Evolutionary conservation across 2,797 vertebrate genomes (phyloP).

Genomic region (Bucorvus abyssinicus): DNA sequence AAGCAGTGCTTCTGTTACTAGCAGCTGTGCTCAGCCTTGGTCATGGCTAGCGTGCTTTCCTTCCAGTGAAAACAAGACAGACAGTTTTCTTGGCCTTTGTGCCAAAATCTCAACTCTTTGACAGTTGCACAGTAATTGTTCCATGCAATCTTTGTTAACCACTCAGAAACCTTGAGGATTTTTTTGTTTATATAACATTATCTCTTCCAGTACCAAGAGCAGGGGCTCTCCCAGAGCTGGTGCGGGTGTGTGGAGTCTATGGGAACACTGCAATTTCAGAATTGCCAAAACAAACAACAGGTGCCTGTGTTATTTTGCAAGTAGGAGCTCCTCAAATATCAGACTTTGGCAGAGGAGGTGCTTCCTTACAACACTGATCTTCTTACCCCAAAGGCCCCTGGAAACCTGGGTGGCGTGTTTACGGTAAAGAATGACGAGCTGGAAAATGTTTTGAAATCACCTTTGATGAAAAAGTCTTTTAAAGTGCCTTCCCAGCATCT

Average conservation of each 20-base stretch:
- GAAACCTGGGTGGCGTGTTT: slow-evolving; percentile 43
- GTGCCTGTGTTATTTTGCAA: slow-evolving; percentile 61
- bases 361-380: slow-evolving; percentile 13
- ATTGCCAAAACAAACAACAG: slow-evolving; percentile 68
- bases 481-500: neutral
- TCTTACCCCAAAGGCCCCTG: slow-evolving; percentile 28
- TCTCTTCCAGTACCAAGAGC: neutral
- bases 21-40: neutral
- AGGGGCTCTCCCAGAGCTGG: neutral
- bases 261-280: slow-evolving; percentile 24
- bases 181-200: neutral
- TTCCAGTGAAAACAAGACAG: neutral
- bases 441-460: slow-evolving; percentile 34
- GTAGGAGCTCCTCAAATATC: slow-evolving; percentile 50
- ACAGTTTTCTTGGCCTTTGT: neutral
- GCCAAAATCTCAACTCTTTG: neutral
- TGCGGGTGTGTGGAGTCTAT: neutral
- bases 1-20: neutral
- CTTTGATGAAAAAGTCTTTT: slow-evolving; percentile 37
- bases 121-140: neutral
- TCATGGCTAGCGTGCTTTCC: neutral
- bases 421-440: neutral
- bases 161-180: slow-evolving; percentile 1
- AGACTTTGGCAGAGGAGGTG: slow-evolving; percentile 41
- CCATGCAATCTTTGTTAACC: neutral